These are phyloP conservation scores for Actinostola sp. DNA, from an alignment of 92 coral and sea anemone genomes.

Conservation along the genomic window DNA sequence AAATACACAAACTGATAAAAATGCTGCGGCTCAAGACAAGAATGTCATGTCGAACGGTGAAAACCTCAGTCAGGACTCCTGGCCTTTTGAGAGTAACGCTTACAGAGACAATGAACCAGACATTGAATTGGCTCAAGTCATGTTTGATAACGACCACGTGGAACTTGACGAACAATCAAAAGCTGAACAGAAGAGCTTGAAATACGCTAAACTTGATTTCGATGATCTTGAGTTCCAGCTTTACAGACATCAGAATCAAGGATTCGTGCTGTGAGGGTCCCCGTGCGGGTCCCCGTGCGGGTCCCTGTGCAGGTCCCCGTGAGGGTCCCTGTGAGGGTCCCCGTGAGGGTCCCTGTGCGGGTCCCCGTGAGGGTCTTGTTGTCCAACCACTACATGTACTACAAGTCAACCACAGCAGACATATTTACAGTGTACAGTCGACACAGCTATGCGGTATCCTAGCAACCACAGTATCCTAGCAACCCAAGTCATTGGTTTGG, in stretches of 20 bases:
- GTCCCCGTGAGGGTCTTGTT: too few species aligned
- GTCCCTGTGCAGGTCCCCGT: too few species aligned
- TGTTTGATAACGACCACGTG: slow-evolving; percentile 15
- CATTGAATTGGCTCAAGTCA: slow-evolving; percentile 13
- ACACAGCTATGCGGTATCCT: too few species aligned
- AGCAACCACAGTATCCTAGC: too few species aligned
- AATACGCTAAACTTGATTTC: slow-evolving; percentile 42
- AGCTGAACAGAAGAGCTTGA: slow-evolving; percentile 3
- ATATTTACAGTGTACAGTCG: too few species aligned
- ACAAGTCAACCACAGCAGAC: too few species aligned
- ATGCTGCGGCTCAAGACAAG: not conserved
- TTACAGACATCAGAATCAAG: slow-evolving; percentile 31
- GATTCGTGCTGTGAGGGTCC: slow-evolving; percentile 4
- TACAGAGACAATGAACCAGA: not conserved
- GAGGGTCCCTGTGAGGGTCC: too few species aligned
- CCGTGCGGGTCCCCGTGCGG: not conserved
- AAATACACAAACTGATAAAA: not conserved
- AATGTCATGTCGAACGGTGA: too few species aligned
- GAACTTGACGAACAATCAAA: not conserved
- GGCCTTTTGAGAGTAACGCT: slow-evolving; percentile 1
- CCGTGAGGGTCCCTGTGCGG: too few species aligned
- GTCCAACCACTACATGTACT: too few species aligned
- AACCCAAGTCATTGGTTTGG: too few species aligned
- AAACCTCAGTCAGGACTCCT: not conserved
- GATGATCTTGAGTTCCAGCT: slow-evolving; percentile 33